Evolutionary conservation across 2,888 invertebrate species (phyloP).

Genomic region (Chloroclysta siterata): DNA sequence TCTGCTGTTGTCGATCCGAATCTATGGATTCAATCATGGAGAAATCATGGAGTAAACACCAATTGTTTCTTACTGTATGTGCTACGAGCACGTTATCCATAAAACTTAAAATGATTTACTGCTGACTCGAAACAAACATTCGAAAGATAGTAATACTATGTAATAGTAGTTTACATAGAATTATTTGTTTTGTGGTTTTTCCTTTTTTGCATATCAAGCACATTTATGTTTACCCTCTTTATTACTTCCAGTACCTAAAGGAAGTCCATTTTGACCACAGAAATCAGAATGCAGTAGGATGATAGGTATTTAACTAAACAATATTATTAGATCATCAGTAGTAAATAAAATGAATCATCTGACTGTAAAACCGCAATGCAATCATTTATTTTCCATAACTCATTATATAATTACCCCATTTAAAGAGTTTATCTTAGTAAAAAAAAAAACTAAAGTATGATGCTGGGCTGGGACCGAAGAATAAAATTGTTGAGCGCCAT

Average conservation of each 20-base stretch:
- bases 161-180: background rate
- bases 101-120: conserved; percentile 1
- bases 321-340: conserved; percentile 30
- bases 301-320: conserved; percentile 13
- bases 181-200: background rate
- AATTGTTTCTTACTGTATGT: background rate
- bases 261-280: background rate
- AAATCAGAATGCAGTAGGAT: conserved; percentile 19
- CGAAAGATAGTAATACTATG: conserved; percentile 7
- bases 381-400: conserved; percentile 27
- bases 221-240: conserved; percentile 1
- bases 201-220: conserved; percentile 1
- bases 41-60: background rate
- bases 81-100: background rate
- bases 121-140: background rate
- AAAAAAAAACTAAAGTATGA: conserved; percentile 1
- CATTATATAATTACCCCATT: conserved; percentile 7
- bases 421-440: background rate
- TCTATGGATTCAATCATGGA: background rate
- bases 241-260: background rate
- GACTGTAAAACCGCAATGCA: conserved; percentile 12
- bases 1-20: background rate
- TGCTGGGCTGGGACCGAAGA: background rate
- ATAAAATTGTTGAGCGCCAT: background rate
- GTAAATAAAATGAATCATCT: conserved; percentile 28